Percentiles rank a stretch among this genome's conserved stretches.
These are phyloP conservation scores for Pseudopleuronectes americanus DNA, from an alignment of 2,797 vertebrate species.

Conservation along the genomic window DNA sequence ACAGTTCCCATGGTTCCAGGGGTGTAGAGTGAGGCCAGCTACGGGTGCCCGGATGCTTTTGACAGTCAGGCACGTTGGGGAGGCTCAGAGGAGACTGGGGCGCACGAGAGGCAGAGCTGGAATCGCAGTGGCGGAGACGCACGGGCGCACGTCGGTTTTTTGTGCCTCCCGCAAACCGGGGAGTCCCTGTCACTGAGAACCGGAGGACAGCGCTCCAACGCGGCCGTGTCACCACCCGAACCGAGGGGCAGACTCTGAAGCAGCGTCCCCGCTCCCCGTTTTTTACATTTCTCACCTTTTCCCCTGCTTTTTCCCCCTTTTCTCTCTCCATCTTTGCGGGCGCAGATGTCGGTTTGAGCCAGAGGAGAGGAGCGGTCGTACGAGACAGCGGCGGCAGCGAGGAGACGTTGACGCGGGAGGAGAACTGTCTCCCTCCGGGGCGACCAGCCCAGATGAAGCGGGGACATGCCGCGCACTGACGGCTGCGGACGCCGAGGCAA, in stretches of 20 bases:
- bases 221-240: constrained; percentile 55
- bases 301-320: constrained; percentile 23
- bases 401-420: constrained; percentile 65
- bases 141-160: constrained; percentile 69
- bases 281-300: constrained; percentile 18
- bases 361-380: constrained; percentile 63
- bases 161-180: constrained; percentile 73
- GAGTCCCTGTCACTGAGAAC: constrained; percentile 71
- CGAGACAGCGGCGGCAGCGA: constrained; percentile 51
- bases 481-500: constrained; percentile 79
- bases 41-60: constrained; percentile 81
- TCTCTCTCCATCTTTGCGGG: constrained; percentile 54
- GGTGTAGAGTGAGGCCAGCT: constrained; percentile 68
- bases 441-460: constrained; percentile 71
- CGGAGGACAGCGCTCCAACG: constrained; percentile 46
- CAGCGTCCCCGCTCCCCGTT: constrained; percentile 35
- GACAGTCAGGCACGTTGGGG: constrained; percentile 83
- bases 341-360: constrained; percentile 77
- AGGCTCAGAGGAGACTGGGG: constrained; percentile 69
- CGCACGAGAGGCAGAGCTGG: constrained; percentile 76
- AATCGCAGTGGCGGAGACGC: constrained; percentile 83
- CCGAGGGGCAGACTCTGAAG: constrained; percentile 35
- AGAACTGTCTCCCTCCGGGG: constrained; percentile 46
- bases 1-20: constrained; percentile 80
- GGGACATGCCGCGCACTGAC: constrained; percentile 84